Conservation (phyloP, 2,888 invertebrate species). For the Catocala nupta region DNA sequence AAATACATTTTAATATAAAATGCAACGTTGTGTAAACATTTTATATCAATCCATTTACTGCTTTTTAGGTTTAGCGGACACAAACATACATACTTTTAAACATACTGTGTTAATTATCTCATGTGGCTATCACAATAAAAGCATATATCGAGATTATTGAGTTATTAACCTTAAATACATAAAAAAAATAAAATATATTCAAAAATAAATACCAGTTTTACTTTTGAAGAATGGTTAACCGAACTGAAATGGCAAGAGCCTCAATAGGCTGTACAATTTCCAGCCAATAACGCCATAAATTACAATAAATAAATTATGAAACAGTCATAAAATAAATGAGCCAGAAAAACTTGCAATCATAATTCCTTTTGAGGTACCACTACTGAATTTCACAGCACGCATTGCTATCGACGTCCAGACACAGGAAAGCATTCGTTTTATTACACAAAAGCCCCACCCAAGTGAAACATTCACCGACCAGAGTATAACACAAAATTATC, state of each 20-base stretch:
- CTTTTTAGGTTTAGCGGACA: too few relatives aligned
- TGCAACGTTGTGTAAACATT: too few relatives aligned
- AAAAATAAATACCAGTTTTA: too few relatives aligned
- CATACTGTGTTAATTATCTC: too few relatives aligned
- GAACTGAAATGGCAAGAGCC: background rate
- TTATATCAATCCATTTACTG: too few relatives aligned
- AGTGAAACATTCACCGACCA: conserved; percentile 66
- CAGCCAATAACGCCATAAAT: conserved; percentile 11
- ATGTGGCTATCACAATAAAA: too few relatives aligned
- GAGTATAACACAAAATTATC: conserved; percentile 54
- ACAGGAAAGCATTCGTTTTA: conserved; percentile 78
- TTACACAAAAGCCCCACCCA: conserved; percentile 74
- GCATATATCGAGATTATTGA: too few relatives aligned
- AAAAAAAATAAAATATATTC: too few relatives aligned
- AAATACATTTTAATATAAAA: too few relatives aligned
- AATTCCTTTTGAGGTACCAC: conserved; percentile 46
- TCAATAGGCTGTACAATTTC: conserved; percentile 2
- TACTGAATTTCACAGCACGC: conserved; percentile 60
- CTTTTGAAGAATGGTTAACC: too few relatives aligned
- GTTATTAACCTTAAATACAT: too few relatives aligned
- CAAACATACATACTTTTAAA: too few relatives aligned
- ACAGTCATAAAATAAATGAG: conserved; percentile 17
- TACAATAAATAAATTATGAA: conserved; percentile 9
- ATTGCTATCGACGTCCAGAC: conserved; percentile 68
- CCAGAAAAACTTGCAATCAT: conserved; percentile 24